Conservation (phyloP, 1,140 invertebrate genomes). For the Ceratosolen fusciceps region DNA sequence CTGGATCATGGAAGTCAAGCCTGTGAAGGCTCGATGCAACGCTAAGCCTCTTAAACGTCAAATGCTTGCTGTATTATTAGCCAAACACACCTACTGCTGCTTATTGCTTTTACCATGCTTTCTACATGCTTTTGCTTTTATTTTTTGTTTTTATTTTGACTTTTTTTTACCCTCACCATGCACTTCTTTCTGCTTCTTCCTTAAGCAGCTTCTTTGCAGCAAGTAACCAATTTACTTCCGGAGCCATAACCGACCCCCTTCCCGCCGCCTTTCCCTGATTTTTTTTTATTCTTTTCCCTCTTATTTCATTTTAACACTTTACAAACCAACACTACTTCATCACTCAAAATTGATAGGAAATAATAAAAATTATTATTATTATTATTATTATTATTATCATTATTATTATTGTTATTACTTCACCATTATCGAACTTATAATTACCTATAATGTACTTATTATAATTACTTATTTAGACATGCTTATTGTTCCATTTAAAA, state of each 20-base stretch:
- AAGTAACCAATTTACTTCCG: not conserved
- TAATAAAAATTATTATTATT: too few relatives aligned
- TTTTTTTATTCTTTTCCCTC: not conserved
- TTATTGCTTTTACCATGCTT: constrained; percentile 15
- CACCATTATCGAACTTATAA: not conserved
- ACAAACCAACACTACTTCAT: not conserved
- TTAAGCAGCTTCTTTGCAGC: not conserved
- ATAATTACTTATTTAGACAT: not conserved
- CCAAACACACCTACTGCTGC: not conserved
- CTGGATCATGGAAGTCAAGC: too few relatives aligned
- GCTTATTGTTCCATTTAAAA: too few relatives aligned
- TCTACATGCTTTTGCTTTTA: constrained; percentile 13
- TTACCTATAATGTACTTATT: not conserved
- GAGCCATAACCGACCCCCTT: not conserved
- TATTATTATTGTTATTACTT: too few relatives aligned
- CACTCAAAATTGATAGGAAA: not conserved
- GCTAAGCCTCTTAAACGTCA: not conserved
- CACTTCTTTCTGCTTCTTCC: constrained; percentile 1
- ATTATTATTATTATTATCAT: too few relatives aligned
- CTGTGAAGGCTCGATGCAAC: too few relatives aligned
- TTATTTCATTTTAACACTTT: not conserved
- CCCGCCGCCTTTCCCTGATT: not conserved
- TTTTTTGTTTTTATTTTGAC: not conserved
- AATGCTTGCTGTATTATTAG: constrained; percentile 19
- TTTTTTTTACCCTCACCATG: not conserved